A percentile compares a stretch with the other conserved stretches of the same genome.
Evolutionary conservation across 2,797 vertebrate genomes (phyloP).

Genomic region (Syngnathus acus): DNA sequence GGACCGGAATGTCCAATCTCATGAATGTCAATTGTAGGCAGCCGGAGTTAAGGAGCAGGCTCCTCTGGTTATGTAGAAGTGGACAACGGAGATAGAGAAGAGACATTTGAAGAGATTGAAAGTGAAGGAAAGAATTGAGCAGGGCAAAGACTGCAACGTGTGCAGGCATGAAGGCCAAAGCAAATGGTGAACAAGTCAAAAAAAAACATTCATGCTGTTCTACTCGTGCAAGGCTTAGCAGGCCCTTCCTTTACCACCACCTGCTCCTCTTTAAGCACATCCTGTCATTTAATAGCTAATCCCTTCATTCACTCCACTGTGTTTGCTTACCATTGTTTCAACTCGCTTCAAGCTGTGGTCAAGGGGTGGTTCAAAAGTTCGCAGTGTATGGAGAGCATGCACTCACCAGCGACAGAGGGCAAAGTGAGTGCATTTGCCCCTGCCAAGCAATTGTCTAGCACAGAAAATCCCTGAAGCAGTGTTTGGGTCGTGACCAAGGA

Average conservation of each 20-base stretch:
- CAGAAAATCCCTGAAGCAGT: conserved; percentile 27
- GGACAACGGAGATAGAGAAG: conserved; percentile 46
- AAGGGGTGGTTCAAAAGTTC: conserved; percentile 75
- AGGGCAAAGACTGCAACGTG: conserved; percentile 25
- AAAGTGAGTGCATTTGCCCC: conserved; percentile 47
- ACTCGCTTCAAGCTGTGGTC: conserved; percentile 66
- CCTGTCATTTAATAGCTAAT: conserved; percentile 75
- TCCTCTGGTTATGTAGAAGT: conserved; percentile 62
- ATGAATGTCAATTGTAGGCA: conserved; percentile 75
- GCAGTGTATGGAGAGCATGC: conserved; percentile 43
- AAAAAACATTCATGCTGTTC: conserved; percentile 42
- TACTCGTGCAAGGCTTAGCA: conserved; percentile 56
- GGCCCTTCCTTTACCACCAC: conserved; percentile 63
- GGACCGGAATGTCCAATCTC: conserved; percentile 66
- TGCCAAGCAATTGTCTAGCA: conserved; percentile 53
- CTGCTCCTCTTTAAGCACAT: conserved; percentile 68
- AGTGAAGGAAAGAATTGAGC: conserved; percentile 22
- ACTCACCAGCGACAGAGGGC: conserved; percentile 45
- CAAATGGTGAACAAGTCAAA: conserved; percentile 17
- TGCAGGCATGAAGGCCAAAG: conserved; percentile 28
- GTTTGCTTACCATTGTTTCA: conserved; percentile 70
- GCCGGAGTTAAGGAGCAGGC: conserved; percentile 62
- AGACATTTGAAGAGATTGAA: conserved; percentile 28
- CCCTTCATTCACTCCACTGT: conserved; percentile 60
- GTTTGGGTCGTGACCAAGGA: conserved; percentile 11